Evolutionary conservation across 2,113 vertebrate genomes (phyloP).

Genomic region (Misgurnus mizolepis): DNA sequence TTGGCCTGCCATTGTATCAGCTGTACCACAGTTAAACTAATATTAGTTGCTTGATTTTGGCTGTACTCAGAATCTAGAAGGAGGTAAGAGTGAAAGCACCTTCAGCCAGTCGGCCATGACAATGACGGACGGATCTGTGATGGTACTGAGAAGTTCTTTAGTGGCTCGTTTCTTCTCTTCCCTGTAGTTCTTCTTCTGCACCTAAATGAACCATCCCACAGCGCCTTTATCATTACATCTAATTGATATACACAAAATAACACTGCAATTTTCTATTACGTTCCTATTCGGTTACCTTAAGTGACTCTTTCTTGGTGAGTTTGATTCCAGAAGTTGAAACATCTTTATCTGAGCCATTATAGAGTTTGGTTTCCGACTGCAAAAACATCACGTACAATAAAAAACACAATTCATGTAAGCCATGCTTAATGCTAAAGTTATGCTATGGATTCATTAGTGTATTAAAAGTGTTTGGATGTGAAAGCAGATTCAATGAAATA

Average conservation of each 20-base stretch:
- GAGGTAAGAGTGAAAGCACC: conserved; percentile 66
- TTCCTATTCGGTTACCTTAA: conserved; percentile 82
- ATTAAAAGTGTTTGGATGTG: too few relatives aligned
- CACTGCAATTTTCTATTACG: neutral
- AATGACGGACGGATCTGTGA: conserved; percentile 96
- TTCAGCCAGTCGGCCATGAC: conserved; percentile 99
- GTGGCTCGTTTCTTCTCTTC: conserved; percentile 98
- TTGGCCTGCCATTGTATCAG: too few relatives aligned
- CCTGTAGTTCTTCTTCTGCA: conserved; percentile 99
- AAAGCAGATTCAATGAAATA: too few relatives aligned
- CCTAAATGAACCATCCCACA: conserved; percentile 69
- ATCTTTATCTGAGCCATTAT: conserved; percentile 98
- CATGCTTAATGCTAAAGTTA: too few relatives aligned
- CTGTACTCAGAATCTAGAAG: too few relatives aligned
- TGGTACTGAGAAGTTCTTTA: conserved; percentile 96
- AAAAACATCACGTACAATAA: conserved; percentile 46
- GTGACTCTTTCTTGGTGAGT: conserved; percentile 98
- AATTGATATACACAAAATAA: neutral
- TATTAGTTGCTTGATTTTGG: too few relatives aligned
- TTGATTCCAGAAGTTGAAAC: conserved; percentile 86
- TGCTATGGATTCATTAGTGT: too few relatives aligned
- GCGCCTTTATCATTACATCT: neutral
- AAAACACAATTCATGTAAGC: too few relatives aligned
- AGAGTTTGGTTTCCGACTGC: conserved; percentile 97
- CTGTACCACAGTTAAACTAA: too few relatives aligned